Base-by-base conservation (phyloP, 2,797 vertebrate species). In the Eulemur mongoz region DNA sequence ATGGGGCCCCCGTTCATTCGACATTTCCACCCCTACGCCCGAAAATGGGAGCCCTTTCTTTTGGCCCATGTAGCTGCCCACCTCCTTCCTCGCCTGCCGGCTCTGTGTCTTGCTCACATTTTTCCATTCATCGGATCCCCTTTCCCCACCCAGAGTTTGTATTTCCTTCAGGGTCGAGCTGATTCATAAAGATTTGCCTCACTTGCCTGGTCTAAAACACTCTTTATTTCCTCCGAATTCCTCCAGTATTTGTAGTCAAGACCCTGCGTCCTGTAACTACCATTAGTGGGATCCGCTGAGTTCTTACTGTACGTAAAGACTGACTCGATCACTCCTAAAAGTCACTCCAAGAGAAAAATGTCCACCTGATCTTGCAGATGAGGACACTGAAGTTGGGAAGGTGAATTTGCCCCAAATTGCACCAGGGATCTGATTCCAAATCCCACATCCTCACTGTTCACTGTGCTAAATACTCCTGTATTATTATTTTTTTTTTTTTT, bases 51-150 rank as follows among this genome's bases (percentile, higher is more conserved):
- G 27, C 17, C 32, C 20, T 61, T 76, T 18, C n/a, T 32, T 57
- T 18, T 7, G 1, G 32, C 4, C 35, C 7, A 7, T 1, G 5
- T 0, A 12, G 25, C 13, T 48, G 3, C 32, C 76, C 40, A 10
- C 20, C 35, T 32, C 78, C 40, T 43, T 12, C 20, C 40, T 20
- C 27, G 9, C 32, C 15, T 35, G 25, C 61, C 3, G 0, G 43
- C 35, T 70, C 38, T 4, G 0, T 20, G 13, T 48, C 35, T 73
- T 45, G 12, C 9, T 69, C n/a, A 15, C 14, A 10, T 3, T 22
- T 20, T 3, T 75, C 20, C 2, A 25, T 38, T 57, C 4, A 73
- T 30, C 20, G 14, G 63, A 38, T 20, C 14, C 27, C 11, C 67
- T 70, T 22, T n/a, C 61, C 30, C 43, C n/a, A 23, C 32, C 30